A percentile compares a stretch with the other conserved stretches of the same genome.
Conservation (phyloP, 23 tunicate genomes). For the Pegea sp. region DNA sequence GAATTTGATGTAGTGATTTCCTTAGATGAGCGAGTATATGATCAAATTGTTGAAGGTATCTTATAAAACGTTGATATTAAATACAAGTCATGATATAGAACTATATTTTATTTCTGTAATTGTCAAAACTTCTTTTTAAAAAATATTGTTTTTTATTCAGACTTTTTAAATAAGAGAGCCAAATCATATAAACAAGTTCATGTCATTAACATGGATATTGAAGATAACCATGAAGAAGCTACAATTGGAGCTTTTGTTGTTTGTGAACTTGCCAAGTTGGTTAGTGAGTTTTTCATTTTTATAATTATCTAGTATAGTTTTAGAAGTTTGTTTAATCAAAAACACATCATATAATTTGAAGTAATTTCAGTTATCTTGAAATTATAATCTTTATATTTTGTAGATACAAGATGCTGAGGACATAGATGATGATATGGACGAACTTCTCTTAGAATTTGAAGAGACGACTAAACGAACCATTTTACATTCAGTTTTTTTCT, state of each 20-base stretch:
- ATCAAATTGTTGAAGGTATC: conserved; percentile 85
- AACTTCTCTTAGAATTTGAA: conserved; percentile 76
- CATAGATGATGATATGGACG: conserved; percentile 81
- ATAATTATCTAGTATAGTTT: too few relatives aligned
- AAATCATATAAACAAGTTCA: conserved; percentile 40
- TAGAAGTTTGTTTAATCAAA: too few relatives aligned
- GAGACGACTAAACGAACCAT: conserved; percentile 40
- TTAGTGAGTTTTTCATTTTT: too few relatives aligned
- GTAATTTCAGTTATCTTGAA: neutral
- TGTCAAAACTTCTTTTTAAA: neutral
- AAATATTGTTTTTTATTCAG: too few relatives aligned
- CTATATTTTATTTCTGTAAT: neutral
- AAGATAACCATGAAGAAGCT: conserved; percentile 96
- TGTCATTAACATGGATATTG: conserved; percentile 64
- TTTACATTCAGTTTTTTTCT: conserved; percentile 73
- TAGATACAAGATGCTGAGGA: conserved; percentile 6
- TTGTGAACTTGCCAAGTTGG: conserved; percentile 57
- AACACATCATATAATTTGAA: neutral
- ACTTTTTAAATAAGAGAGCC: conserved; percentile 44
- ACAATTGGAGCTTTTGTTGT: conserved; percentile 86
- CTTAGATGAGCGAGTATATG: conserved; percentile 83
- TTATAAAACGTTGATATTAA: neutral
- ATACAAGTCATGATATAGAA: neutral
- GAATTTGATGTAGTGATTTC: conserved; percentile 53
- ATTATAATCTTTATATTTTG: neutral